Percentiles rank a stretch among this genome's conserved stretches.
These are phyloP conservation scores for Hippopotamyrus pictus DNA, from an alignment of 2,797 vertebrate genomes.

Conservation along the genomic window DNA sequence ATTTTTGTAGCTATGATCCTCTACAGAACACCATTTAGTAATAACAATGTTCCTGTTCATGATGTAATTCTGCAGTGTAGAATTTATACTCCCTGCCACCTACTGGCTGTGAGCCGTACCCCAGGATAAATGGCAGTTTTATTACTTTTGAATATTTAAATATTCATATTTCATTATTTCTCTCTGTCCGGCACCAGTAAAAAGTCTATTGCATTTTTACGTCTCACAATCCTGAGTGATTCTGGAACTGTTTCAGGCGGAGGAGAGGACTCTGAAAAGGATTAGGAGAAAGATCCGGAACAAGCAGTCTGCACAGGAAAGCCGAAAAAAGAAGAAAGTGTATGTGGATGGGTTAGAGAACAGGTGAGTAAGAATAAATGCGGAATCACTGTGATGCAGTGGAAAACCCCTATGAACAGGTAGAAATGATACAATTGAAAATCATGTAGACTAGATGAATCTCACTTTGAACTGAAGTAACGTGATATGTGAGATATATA, in stretches of 20 bases:
- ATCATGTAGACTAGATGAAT: background rate
- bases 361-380: conserved; percentile 60
- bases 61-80: background rate
- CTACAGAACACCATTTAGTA: background rate
- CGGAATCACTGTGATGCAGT: background rate
- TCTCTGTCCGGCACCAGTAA: background rate
- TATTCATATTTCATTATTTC: background rate
- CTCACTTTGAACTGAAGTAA: background rate
- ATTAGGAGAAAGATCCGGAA: conserved; percentile 82
- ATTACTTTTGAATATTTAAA: background rate
- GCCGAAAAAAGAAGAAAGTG: conserved; percentile 78
- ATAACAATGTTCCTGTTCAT: background rate
- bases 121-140: background rate
- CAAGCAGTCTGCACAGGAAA: conserved; percentile 83
- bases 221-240: background rate
- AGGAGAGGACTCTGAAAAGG: conserved; percentile 74
- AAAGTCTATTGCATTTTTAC: background rate
- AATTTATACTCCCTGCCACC: background rate
- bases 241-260: conserved; percentile 57
- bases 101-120: background rate
- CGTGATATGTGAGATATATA: too few species aligned
- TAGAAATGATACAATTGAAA: background rate
- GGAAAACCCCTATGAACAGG: background rate
- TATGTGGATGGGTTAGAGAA: conserved; percentile 79
- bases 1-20: background rate